phyloP scores from a whole-genome alignment of 2,888 invertebrate genomes.

The Euplagia quadripunctaria region DNA sequence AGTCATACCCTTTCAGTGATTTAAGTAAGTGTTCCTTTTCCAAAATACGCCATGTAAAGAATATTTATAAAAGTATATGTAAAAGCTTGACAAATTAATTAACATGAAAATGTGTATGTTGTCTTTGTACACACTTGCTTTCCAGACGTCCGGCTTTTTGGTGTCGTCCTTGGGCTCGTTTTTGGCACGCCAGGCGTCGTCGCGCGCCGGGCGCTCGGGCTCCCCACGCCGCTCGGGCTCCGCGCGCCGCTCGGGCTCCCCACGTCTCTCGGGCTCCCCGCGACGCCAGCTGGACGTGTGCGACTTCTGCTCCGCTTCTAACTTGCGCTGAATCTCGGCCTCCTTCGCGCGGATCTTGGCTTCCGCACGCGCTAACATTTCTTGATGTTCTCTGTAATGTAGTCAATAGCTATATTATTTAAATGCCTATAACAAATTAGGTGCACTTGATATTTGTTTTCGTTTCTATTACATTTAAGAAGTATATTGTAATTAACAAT shows the following conservation, averaged over 20 bases:
- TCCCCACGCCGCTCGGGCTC: not conserved
- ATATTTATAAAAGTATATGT: too few relatives aligned
- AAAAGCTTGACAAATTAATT: too few relatives aligned
- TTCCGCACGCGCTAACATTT: slow-evolving; percentile 89
- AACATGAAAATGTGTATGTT: not conserved
- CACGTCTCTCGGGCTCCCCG: not conserved
- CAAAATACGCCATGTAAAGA: too few relatives aligned
- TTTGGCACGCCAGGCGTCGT: slow-evolving; percentile 48
- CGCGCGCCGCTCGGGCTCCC: slow-evolving; percentile 38
- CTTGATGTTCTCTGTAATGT: slow-evolving; percentile 87
- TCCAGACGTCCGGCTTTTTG: slow-evolving; percentile 52
- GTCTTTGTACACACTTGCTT: slow-evolving; percentile 28
- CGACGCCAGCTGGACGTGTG: slow-evolving; percentile 63
- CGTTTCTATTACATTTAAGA: not conserved
- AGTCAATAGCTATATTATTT: not conserved
- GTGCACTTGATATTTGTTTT: not conserved
- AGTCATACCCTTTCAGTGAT: too few relatives aligned
- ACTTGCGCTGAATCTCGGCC: slow-evolving; percentile 90
- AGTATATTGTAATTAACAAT: too few relatives aligned
- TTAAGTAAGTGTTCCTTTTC: too few relatives aligned
- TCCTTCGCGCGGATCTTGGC: slow-evolving; percentile 90
- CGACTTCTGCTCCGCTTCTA: slow-evolving; percentile 75
- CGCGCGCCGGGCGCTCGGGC: slow-evolving; percentile 4
- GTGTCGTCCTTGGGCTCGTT: slow-evolving; percentile 31
- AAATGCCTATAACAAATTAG: too few relatives aligned